A percentile compares a stretch with the other conserved stretches of the same genome.
Conservation (phyloP, 2,888 invertebrate species). For the Fragum whitleyi region DNA sequence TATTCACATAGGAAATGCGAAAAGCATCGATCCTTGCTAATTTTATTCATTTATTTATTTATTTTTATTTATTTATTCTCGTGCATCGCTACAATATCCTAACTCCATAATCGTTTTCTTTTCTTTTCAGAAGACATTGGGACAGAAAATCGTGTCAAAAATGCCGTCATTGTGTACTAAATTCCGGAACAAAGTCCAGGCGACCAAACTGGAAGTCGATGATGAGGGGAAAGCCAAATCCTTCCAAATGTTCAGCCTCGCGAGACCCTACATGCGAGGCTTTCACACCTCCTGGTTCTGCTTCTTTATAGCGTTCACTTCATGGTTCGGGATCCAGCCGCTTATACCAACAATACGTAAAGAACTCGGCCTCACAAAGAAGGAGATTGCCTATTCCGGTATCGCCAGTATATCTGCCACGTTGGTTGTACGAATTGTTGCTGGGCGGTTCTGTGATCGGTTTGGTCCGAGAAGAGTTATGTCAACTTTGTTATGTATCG, state of each 20-base stretch:
- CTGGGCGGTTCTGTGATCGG: slow-evolving; percentile 34
- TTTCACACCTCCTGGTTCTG: slow-evolving; percentile 25
- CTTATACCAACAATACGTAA: slow-evolving; percentile 14
- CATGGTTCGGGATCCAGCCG: slow-evolving; percentile 10
- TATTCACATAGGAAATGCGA: too few species aligned
- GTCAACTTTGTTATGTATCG: slow-evolving; percentile 38
- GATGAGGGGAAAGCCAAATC: slow-evolving; percentile 21
- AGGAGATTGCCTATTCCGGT: slow-evolving; percentile 42
- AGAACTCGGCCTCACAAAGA: slow-evolving; percentile 12
- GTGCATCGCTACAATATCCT: too few species aligned
- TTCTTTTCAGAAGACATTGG: background rate
- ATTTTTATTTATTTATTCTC: too few species aligned
- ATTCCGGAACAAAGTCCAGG: slow-evolving; percentile 14
- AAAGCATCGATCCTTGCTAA: too few species aligned
- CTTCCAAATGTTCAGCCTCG: slow-evolving; percentile 11
- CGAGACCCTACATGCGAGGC: slow-evolving; percentile 23
- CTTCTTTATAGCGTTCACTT: slow-evolving; percentile 14
- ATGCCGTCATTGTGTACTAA: background rate
- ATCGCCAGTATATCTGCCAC: slow-evolving; percentile 35
- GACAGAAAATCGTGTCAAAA: background rate
- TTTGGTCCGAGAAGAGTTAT: slow-evolving; percentile 47
- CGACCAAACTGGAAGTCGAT: background rate
- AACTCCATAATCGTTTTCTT: too few species aligned
- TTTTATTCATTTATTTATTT: too few species aligned
- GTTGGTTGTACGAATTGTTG: slow-evolving; percentile 22